Evolutionary conservation across 2,797 vertebrate species (phyloP).

Genomic region (Buceros bicornis): DNA sequence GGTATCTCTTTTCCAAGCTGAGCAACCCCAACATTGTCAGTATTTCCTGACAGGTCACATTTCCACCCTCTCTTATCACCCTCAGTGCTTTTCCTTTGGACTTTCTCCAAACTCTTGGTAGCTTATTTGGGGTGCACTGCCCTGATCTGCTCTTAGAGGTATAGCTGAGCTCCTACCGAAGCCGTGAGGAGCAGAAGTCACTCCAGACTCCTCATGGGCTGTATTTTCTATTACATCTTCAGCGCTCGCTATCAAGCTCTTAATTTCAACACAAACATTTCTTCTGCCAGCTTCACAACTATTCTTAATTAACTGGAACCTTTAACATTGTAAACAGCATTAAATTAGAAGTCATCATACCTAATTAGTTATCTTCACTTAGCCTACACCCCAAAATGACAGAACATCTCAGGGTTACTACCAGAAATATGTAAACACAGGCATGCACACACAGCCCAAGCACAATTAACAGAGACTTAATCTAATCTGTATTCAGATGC

Average conservation of each 20-base stretch:
- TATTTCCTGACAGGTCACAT: not conserved
- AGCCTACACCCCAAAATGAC: slow-evolving; percentile 12
- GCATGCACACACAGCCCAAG: not conserved
- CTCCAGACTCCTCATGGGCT: not conserved
- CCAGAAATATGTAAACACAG: slow-evolving; percentile 1
- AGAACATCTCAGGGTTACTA: not conserved
- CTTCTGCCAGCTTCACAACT: slow-evolving; percentile 26
- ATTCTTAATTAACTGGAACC: slow-evolving; percentile 35
- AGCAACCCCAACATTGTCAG: not conserved
- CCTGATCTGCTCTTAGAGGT: not conserved
- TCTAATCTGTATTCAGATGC: slow-evolving; percentile 24
- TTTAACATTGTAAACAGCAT: slow-evolving; percentile 9
- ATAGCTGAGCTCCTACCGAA: not conserved
- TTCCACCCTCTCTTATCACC: not conserved
- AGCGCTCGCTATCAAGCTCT: not conserved
- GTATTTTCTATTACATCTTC: not conserved
- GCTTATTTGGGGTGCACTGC: not conserved
- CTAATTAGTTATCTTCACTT: slow-evolving; percentile 4
- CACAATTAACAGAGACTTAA: slow-evolving; percentile 29
- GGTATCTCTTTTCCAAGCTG: not conserved
- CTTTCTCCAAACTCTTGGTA: not conserved
- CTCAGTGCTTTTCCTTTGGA: not conserved
- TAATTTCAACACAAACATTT: not conserved
- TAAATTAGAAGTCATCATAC: slow-evolving; percentile 32
- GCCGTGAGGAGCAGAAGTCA: not conserved